These are phyloP conservation scores for Cerastis leucographa DNA, from an alignment of 2,888 invertebrate species.

Conservation along the genomic window DNA sequence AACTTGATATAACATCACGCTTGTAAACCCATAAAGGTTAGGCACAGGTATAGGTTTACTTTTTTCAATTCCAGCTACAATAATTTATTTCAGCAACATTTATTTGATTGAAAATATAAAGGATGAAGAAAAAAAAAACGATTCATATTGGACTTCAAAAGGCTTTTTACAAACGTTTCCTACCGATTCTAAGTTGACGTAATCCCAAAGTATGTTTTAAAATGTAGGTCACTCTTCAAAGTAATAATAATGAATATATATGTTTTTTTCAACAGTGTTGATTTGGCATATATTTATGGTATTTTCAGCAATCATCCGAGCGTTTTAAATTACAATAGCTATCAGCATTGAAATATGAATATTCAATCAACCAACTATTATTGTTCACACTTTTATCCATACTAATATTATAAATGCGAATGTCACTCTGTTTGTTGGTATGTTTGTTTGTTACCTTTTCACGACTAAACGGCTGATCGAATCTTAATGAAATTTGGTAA, in stretches of 20 bases:
- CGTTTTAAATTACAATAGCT: slow-evolving; percentile 58
- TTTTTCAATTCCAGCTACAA: background rate
- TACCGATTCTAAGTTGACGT: background rate
- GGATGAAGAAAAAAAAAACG: no score
- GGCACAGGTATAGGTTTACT: background rate
- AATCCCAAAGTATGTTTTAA: background rate
- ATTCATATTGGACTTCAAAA: no score
- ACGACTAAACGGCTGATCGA: no score
- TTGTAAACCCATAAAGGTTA: background rate
- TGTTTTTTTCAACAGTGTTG: slow-evolving; percentile 21
- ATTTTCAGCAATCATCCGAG: slow-evolving; percentile 45
- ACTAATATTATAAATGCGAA: no score
- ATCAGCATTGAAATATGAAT: slow-evolving; percentile 42
- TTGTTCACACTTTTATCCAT: slow-evolving; percentile 54
- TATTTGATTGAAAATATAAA: background rate
- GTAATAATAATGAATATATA: background rate
- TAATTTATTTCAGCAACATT: background rate
- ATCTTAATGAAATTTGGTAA: no score
- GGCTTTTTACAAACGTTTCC: no score
- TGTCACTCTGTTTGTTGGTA: no score
- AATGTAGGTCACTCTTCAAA: background rate
- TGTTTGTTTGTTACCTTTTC: no score
- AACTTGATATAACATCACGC: background rate
- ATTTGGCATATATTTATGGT: slow-evolving; percentile 33
- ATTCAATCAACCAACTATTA: slow-evolving; percentile 40